Evolutionary conservation across 2,113 vertebrate species (phyloP).

Genomic region (Odocoileus virginianus): DNA sequence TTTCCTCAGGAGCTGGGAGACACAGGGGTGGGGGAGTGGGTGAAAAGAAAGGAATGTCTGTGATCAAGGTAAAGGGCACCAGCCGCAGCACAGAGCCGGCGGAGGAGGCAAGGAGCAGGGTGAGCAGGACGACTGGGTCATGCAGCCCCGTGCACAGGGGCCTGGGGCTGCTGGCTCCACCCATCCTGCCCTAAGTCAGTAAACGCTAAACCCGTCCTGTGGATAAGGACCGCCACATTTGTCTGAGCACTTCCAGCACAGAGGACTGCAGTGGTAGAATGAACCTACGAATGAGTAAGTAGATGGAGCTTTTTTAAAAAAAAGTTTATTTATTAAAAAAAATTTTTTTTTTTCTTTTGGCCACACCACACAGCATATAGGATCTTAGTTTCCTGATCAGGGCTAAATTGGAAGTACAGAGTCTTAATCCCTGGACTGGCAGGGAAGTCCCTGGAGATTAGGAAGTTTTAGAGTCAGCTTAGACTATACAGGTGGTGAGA

Average conservation of each 20-base stretch:
- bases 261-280: not conserved
- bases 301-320: not conserved
- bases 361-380: not conserved
- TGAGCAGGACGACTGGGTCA: fast-evolving
- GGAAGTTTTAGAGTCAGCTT: not conserved
- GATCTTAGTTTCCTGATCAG: not conserved
- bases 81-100: fast-evolving
- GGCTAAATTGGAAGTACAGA: not conserved
- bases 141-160: fast-evolving
- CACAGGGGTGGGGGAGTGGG: not conserved
- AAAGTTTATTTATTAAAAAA: not conserved
- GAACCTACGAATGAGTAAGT: not conserved
- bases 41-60: not conserved
- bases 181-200: too few relatives aligned
- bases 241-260: too few relatives aligned
- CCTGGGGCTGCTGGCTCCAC: not conserved
- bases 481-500: not conserved
- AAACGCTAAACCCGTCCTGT: not conserved
- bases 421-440: not conserved
- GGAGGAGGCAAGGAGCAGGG: fast-evolving
- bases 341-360: not conserved
- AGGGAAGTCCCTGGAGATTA: not conserved
- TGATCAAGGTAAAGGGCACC: not conserved
- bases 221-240: not conserved
- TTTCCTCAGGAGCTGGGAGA: not conserved